Evolutionary conservation across 1,140 invertebrate species (phyloP).

Genomic region (Drosophila sucinea): DNA sequence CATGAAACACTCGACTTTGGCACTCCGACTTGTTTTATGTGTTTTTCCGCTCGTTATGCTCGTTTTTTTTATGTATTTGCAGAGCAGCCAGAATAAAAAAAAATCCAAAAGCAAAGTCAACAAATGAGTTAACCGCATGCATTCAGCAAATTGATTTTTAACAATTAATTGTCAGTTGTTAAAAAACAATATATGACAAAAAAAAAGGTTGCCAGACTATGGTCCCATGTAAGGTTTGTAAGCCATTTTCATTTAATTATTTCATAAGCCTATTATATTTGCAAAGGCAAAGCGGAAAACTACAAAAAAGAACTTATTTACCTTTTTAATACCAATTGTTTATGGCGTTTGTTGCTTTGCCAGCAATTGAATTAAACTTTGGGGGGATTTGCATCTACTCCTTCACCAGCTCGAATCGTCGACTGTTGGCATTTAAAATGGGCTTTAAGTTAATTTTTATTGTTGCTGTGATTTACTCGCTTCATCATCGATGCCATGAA

Average conservation of each 20-base stretch:
- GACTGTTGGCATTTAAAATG: constrained; percentile 16
- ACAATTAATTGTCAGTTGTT: constrained; percentile 63
- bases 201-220: not conserved
- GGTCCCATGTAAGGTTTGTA: constrained; percentile 14
- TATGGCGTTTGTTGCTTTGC: constrained; percentile 46
- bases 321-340: constrained; percentile 60
- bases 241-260: constrained; percentile 64
- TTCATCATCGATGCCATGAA: constrained; percentile 10
- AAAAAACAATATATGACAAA: not conserved
- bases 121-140: constrained; percentile 54
- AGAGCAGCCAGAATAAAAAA: constrained; percentile 17
- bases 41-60: constrained; percentile 45
- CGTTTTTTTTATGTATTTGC: constrained; percentile 34
- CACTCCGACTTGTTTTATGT: constrained; percentile 26
- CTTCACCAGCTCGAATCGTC: not conserved
- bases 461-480: constrained; percentile 16
- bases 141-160: constrained; percentile 55
- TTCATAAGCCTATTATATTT: constrained; percentile 70
- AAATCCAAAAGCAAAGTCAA: constrained; percentile 15
- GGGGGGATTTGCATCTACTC: not conserved
- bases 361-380: constrained; percentile 20
- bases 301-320: constrained; percentile 64
- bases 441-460: constrained; percentile 22
- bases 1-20: constrained; percentile 32
- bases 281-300: constrained; percentile 28